Conservation (phyloP, 2,797 vertebrate species). For the Microctenopoma steveboyesi region DNA sequence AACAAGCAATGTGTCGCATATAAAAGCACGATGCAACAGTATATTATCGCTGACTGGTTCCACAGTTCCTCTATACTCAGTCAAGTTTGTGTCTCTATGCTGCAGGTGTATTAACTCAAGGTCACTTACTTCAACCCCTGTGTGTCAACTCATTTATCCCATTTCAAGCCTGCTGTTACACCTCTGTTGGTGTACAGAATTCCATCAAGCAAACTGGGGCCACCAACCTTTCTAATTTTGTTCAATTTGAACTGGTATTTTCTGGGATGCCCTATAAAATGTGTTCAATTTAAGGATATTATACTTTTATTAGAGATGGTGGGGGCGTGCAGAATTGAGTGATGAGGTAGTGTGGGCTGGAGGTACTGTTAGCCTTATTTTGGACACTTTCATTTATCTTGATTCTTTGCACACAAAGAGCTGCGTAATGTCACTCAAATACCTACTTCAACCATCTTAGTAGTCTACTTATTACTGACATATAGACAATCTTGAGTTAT, state of each 20-base stretch:
- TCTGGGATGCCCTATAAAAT: conserved; percentile 65
- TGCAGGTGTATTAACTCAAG: conserved; percentile 74
- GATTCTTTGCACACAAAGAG: conserved; percentile 33
- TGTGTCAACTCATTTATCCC: conserved; percentile 73
- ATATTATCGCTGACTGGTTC: conserved; percentile 20
- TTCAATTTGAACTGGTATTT: conserved; percentile 78
- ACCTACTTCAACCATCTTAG: conserved; percentile 1
- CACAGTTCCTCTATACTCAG: conserved; percentile 10
- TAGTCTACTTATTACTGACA: background rate
- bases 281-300: conserved; percentile 73
- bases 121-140: conserved; percentile 64
- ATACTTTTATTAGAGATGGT: conserved; percentile 65
- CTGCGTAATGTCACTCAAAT: conserved; percentile 20
- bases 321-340: conserved; percentile 47
- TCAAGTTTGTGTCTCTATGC: conserved; percentile 22
- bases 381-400: conserved; percentile 51
- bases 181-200: conserved; percentile 65
- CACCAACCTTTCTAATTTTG: conserved; percentile 70
- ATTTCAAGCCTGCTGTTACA: conserved; percentile 70
- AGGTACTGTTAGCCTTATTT: conserved; percentile 41
- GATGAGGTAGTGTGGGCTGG: conserved; percentile 25
- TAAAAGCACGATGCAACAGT: background rate
- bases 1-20: background rate
- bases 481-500: conserved; percentile 9
- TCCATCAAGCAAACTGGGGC: conserved; percentile 65